Base-by-base conservation (phyloP, 2,888 invertebrate species). In the Pemphredon lugubris region DNA sequence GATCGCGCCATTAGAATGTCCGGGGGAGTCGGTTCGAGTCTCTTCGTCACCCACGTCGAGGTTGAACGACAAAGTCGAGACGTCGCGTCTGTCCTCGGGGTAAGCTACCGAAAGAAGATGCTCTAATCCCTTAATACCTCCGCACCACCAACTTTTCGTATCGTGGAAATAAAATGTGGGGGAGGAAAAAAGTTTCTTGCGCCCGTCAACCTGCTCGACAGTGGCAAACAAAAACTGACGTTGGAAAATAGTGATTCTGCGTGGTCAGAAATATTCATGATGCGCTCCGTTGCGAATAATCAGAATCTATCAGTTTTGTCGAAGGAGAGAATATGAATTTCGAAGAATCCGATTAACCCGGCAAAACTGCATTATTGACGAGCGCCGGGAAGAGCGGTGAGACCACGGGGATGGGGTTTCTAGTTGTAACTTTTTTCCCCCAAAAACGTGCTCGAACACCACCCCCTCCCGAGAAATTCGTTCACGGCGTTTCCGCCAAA, bases 101-200 rank as follows among this genome's bases (percentile, higher is more conserved):
- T 65, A 67, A 75, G 73, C 59, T 69, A 34, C 40, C 16, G 47
- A 18, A 54, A 40, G 50, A 67, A 55, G 67, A 73, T 70, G 54
- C 39, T 53, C 42, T 63, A 59, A 63, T 58, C 73, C 57, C 57
- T 67, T 65, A 57, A 78, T 68, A 73, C 54, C 59, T 54, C 55
- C 48, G 60, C 58, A 58, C 50, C 64, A 53, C 44, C 39, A 39
- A 23, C 23, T 34, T 21, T 54, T 45, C 44, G 30, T 37, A 14
- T 45, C 23, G 32, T 1, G 3, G 20, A 37, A 44, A 55, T 14
- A 18, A 34, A 39, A 55, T 37, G n/a, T 3, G 47, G 47, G 14
- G 51, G n/a, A 45, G 45, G 23, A 13, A 23, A 11, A 21, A 14
- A 21, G 32, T 47, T 53, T 20, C 51, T 48, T 30, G 65, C 23